A percentile compares a stretch with the other conserved stretches of the same genome.
phyloP scores from a whole-genome alignment of 37 sponge, comb jelly and placozoan species.

The Aplysina aerophoba region DNA sequence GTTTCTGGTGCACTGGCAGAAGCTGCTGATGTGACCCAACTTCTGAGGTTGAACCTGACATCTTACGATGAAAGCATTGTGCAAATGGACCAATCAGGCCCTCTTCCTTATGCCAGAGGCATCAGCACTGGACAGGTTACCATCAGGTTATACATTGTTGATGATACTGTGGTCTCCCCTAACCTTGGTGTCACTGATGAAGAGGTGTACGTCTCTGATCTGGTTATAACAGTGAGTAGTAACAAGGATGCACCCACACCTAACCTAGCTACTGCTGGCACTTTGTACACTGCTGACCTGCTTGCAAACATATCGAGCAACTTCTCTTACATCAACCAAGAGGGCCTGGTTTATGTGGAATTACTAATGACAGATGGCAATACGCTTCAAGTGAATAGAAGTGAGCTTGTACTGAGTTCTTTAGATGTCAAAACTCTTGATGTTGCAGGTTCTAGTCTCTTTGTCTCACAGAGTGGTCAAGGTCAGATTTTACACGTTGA shows the following conservation, averaged over 20 bases:
- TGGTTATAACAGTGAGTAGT: not conserved
- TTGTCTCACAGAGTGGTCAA: not conserved
- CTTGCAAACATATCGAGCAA: not conserved
- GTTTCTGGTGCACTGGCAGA: conserved; percentile 29
- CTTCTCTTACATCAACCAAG: not conserved
- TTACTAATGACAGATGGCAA: conserved; percentile 8
- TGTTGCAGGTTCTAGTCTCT: not conserved
- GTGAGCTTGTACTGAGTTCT: not conserved
- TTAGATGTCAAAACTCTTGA: not conserved
- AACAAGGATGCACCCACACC: not conserved
- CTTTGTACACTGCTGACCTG: not conserved
- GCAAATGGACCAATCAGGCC: not conserved
- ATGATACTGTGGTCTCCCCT: not conserved
- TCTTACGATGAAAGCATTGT: conserved; percentile 28
- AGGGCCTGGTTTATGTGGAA: conserved; percentile 14
- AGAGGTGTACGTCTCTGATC: conserved; percentile 30
- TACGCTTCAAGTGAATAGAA: not conserved
- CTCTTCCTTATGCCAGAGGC: conserved; percentile 30
- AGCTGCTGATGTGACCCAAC: conserved; percentile 42
- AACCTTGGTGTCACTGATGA: not conserved
- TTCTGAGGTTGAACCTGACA: conserved; percentile 24
- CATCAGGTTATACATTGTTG: conserved; percentile 8
- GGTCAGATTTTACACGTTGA: too few species aligned
- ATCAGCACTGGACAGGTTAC: conserved; percentile 27
- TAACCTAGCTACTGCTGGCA: not conserved